phyloP scores from a whole-genome alignment of 2,797 vertebrate genomes.

The Schizopygopsis malacanthus region DNA sequence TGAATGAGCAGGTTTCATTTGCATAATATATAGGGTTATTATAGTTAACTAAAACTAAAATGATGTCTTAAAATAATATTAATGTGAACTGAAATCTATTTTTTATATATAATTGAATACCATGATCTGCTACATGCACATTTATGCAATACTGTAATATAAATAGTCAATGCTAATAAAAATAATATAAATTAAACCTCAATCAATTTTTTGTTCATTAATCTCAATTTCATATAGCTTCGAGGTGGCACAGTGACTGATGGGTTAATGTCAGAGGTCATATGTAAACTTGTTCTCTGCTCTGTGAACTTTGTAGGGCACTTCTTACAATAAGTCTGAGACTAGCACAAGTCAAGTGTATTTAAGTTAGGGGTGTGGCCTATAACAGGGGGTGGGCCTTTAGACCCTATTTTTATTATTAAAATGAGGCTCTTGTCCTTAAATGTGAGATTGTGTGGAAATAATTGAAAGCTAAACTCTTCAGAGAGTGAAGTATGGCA shows the following conservation, averaged over 20 bases:
- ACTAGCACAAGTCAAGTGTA: neutral
- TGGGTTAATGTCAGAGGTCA: neutral
- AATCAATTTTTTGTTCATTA: neutral
- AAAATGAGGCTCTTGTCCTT: neutral
- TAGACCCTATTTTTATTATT: neutral
- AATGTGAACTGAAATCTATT: too few species aligned
- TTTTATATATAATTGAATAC: too few species aligned
- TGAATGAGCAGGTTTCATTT: too few species aligned
- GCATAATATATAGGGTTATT: neutral
- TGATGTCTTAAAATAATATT: too few species aligned
- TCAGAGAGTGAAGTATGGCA: neutral
- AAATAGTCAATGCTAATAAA: too few species aligned
- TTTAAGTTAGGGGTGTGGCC: neutral
- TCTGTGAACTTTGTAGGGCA: neutral
- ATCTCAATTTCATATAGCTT: neutral
- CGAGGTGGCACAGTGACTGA: neutral
- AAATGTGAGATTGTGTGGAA: neutral
- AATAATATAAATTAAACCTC: neutral
- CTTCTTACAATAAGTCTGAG: neutral
- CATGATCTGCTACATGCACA: too few species aligned
- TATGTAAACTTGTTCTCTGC: neutral
- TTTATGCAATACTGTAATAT: too few species aligned
- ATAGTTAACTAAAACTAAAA: neutral
- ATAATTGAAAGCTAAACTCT: neutral
- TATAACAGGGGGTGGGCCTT: too few species aligned